Evolutionary conservation across 2,888 invertebrate genomes (phyloP).

Genomic region (Pteria penguin): DNA sequence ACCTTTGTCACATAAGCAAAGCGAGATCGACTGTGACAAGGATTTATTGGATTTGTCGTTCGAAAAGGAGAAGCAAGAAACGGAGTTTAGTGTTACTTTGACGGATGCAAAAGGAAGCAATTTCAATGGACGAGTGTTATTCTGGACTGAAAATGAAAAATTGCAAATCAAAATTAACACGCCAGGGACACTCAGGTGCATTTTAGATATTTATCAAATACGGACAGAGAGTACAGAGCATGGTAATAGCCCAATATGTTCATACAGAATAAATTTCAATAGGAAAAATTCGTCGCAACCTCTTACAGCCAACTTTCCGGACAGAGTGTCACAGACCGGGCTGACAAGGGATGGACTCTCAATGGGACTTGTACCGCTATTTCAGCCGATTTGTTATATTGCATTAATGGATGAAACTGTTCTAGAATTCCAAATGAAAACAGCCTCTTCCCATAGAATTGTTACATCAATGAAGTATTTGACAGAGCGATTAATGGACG

Average conservation of each 20-base stretch:
- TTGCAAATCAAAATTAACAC: conserved; percentile 17
- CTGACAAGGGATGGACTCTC: conserved; percentile 17
- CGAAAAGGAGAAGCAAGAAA: conserved; percentile 16
- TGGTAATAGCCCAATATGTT: conserved; percentile 22
- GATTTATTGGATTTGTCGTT: conserved; percentile 25
- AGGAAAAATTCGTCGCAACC: neutral
- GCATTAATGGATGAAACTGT: conserved; percentile 15
- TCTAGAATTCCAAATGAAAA: neutral
- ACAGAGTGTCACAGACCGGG: conserved; percentile 18
- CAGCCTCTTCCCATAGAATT: neutral
- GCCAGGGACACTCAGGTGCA: conserved; percentile 13
- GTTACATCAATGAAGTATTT: neutral
- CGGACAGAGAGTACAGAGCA: neutral
- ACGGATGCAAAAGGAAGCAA: neutral
- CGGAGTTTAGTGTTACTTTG: neutral
- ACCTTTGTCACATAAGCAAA: conserved; percentile 23
- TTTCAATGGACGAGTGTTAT: conserved; percentile 22
- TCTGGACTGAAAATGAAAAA: conserved; percentile 9
- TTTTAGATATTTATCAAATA: conserved; percentile 19
- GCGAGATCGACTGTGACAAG: conserved; percentile 18
- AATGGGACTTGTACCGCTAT: conserved; percentile 1
- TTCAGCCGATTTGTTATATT: neutral
- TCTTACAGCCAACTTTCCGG: conserved; percentile 16
- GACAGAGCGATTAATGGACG: neutral
- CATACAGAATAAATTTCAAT: conserved; percentile 29